These are phyloP conservation scores for Nymphalis urticae DNA, from an alignment of 2,888 invertebrate species.

Conservation along the genomic window DNA sequence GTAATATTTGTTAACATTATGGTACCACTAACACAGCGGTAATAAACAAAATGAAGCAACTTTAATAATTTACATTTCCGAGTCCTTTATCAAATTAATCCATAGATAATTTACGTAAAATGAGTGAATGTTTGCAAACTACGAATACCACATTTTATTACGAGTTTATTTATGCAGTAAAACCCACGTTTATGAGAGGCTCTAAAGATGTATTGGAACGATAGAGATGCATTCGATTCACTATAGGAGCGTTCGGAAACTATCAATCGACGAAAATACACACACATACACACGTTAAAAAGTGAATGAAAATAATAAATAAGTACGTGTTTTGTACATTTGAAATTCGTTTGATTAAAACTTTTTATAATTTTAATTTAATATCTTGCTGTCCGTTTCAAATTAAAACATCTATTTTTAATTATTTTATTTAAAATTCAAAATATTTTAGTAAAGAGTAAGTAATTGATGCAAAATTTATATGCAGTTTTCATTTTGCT, in stretches of 20 bases:
- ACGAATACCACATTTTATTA: conserved; percentile 39
- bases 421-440: too few relatives aligned
- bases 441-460: neutral
- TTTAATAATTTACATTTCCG: neutral
- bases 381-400: too few relatives aligned
- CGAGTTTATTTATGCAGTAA: conserved; percentile 41
- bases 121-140: conserved; percentile 29
- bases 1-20: too few relatives aligned
- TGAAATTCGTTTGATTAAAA: too few relatives aligned
- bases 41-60: too few relatives aligned
- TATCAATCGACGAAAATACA: conserved; percentile 32
- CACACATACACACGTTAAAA: neutral
- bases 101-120: conserved; percentile 18
- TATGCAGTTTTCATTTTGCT: too few relatives aligned
- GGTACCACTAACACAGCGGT: too few relatives aligned
- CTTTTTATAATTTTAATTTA: too few relatives aligned
- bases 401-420: too few relatives aligned
- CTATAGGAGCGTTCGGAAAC: conserved; percentile 32
- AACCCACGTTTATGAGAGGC: conserved; percentile 38
- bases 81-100: neutral
- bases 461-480: neutral
- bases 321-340: too few relatives aligned
- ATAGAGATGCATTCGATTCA: conserved; percentile 24
- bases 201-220: conserved; percentile 37
- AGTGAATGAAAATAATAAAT: neutral